Conservation (phyloP, 2,888 invertebrate genomes). For the Alentia gelatinosa region DNA sequence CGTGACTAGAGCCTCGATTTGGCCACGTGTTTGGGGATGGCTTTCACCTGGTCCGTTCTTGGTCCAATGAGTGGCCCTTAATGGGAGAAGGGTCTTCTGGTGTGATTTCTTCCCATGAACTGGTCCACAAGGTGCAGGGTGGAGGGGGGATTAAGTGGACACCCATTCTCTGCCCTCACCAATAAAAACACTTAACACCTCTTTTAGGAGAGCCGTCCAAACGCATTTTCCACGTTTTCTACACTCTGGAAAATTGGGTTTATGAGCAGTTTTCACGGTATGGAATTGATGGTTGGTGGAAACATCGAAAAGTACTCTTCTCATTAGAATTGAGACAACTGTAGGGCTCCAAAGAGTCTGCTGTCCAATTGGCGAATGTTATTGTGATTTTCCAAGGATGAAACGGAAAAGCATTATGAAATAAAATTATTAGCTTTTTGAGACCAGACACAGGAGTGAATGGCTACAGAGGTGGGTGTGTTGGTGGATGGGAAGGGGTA, state of each 20-base stretch:
- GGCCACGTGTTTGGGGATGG: not conserved
- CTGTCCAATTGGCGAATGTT: too few relatives aligned
- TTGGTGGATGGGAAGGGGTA: too few relatives aligned
- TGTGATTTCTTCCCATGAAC: slow-evolving; percentile 1
- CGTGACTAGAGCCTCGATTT: not conserved
- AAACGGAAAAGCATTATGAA: too few relatives aligned
- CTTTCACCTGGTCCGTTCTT: not conserved
- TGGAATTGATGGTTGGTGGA: too few relatives aligned
- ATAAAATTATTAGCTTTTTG: too few relatives aligned
- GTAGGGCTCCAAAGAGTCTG: too few relatives aligned
- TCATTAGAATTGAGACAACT: too few relatives aligned
- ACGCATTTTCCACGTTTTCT: not conserved
- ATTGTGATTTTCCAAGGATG: too few relatives aligned
- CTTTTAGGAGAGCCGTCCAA: not conserved
- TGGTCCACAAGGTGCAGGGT: too few relatives aligned
- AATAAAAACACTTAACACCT: not conserved
- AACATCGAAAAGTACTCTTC: too few relatives aligned
- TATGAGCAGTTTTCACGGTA: not conserved
- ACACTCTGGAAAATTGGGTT: not conserved
- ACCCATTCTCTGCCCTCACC: not conserved
- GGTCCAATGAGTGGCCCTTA: not conserved
- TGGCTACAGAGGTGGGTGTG: too few relatives aligned
- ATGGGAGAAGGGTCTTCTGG: not conserved
- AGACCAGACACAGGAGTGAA: too few relatives aligned
- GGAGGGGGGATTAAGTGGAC: not conserved